A percentile compares a stretch with the other conserved stretches of the same genome.
Evolutionary conservation across 2,797 vertebrate species (phyloP).

Genomic region (Neostethus bicornis): DNA sequence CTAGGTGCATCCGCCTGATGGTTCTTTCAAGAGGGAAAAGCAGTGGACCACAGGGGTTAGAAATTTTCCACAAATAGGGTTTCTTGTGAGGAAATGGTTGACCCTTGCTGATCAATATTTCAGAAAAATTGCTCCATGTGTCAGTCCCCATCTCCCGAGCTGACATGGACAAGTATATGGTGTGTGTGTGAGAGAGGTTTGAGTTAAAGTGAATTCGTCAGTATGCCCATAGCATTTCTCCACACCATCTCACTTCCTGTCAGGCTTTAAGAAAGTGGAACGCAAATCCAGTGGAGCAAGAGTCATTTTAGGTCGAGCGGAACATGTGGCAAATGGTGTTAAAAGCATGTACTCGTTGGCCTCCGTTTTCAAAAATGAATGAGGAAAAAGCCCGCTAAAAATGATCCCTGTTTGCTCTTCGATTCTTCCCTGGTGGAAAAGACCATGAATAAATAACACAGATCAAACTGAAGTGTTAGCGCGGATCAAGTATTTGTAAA

Average conservation of each 20-base stretch:
- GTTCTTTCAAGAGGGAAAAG: conserved; percentile 47
- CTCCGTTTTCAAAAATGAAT: conserved; percentile 76
- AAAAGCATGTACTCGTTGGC: conserved; percentile 83
- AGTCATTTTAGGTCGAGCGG: conserved; percentile 77
- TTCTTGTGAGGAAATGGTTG: conserved; percentile 74
- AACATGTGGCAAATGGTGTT: conserved; percentile 82
- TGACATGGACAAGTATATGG: conserved; percentile 50
- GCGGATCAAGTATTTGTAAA: conserved; percentile 85
- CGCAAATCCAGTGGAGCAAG: conserved; percentile 65
- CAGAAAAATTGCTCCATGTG: conserved; percentile 76
- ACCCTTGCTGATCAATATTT: conserved; percentile 83
- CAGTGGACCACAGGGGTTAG: conserved; percentile 34
- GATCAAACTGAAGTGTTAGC: conserved; percentile 83
- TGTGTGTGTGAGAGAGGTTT: conserved; percentile 35
- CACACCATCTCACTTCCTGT: conserved; percentile 55
- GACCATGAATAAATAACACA: conserved; percentile 78
- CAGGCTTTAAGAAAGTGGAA: conserved; percentile 73
- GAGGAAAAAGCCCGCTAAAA: conserved; percentile 65
- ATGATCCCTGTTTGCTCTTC: conserved; percentile 75
- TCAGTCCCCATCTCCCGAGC: conserved; percentile 66
- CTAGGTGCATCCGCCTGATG: conserved; percentile 26
- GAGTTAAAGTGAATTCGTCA: conserved; percentile 73
- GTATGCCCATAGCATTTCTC: conserved; percentile 58
- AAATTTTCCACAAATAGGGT: conserved; percentile 69
- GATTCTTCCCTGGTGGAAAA: conserved; percentile 69